Percentiles rank a stretch among this genome's conserved stretches.
Conservation (phyloP, 2,797 vertebrate genomes). For the Chloroceryle amazona region DNA sequence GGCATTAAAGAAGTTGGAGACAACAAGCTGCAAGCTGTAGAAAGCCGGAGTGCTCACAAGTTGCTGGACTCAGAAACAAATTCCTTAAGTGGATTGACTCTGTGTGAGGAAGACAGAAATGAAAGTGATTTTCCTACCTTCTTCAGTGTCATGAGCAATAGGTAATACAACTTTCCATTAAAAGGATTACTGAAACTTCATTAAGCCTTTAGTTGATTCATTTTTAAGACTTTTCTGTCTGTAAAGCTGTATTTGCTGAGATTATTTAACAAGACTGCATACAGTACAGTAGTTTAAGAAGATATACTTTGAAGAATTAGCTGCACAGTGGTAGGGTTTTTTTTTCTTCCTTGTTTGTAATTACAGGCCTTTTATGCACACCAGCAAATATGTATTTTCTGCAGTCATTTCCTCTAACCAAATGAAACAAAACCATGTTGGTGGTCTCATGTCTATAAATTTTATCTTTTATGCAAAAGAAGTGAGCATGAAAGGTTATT, state of each 20-base stretch:
- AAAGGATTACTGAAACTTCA: background rate
- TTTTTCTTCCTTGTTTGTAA: background rate
- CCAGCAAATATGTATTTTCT: background rate
- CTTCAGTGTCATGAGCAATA: conserved; percentile 98
- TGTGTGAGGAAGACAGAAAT: conserved; percentile 50
- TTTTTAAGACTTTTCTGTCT: background rate
- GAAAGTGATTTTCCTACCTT: conserved; percentile 89
- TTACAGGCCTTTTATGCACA: background rate
- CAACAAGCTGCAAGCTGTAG: conserved; percentile 29
- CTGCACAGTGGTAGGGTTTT: background rate
- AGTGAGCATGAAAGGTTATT: background rate
- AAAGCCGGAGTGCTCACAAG: conserved; percentile 43
- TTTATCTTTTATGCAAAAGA: background rate
- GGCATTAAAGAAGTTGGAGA: conserved; percentile 59
- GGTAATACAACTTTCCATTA: conserved; percentile 82
- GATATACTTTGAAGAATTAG: background rate
- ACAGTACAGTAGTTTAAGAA: background rate
- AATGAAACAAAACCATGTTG: background rate
- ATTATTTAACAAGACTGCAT: background rate
- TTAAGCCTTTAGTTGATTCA: conserved; percentile 1
- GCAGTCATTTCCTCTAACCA: background rate
- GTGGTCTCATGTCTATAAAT: background rate
- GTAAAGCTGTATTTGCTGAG: background rate
- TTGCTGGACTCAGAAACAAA: background rate
- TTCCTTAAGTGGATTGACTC: conserved; percentile 7